Percentiles rank a stretch among this genome's conserved stretches.
These are phyloP conservation scores for Elanoides forficatus DNA, from an alignment of 2,113 vertebrate genomes.

Conservation along the genomic window DNA sequence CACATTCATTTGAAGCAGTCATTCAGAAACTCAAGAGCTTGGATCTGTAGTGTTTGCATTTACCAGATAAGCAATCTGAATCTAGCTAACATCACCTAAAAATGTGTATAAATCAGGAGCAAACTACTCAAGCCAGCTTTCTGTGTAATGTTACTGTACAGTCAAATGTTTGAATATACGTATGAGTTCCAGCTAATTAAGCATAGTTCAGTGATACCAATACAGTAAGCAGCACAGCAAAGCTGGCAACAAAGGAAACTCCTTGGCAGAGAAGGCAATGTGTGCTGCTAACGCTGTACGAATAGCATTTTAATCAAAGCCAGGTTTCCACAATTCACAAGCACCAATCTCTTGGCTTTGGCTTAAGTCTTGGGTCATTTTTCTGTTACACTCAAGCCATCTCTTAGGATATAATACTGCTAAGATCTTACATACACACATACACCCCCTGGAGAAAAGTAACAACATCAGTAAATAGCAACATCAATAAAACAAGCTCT, in stretches of 20 bases:
- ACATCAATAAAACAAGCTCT: not conserved
- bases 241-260: not conserved
- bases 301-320: slow-evolving; percentile 15
- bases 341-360: not conserved
- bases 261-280: not conserved
- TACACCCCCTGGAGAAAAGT: not conserved
- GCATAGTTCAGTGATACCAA: not conserved
- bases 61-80: not conserved
- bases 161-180: not conserved
- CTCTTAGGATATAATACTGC: not conserved
- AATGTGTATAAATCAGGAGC: not conserved
- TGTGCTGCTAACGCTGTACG: not conserved
- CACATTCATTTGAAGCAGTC: not conserved
- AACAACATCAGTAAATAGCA: not conserved
- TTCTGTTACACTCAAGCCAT: not conserved
- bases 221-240: not conserved
- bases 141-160: rapidly evolving
- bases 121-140: not conserved
- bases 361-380: not conserved
- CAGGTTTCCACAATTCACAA: slow-evolving; percentile 9
- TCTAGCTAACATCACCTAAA: too few relatives aligned
- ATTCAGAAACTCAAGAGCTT: not conserved
- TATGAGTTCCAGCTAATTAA: not conserved
- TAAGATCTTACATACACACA: not conserved
- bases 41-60: rapidly evolving